Evolutionary conservation across 2,888 invertebrate species (phyloP).

Genomic region (Ophion ellenae): DNA sequence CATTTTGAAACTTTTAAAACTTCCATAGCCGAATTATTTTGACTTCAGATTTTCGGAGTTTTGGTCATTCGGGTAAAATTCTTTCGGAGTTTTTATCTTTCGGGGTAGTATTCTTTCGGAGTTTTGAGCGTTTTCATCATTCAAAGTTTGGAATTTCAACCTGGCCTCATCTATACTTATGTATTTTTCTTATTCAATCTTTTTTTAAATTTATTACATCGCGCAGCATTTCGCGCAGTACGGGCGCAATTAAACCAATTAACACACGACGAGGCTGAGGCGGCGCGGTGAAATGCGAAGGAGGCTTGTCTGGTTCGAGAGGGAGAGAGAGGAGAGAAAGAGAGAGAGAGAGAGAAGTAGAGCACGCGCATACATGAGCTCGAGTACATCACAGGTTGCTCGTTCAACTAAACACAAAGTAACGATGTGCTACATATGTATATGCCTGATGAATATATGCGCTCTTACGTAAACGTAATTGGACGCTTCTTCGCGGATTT

Average conservation of each 20-base stretch:
- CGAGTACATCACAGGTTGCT: background rate
- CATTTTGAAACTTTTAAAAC: too few relatives aligned
- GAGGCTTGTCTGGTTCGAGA: constrained; percentile 28
- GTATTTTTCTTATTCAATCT: constrained; percentile 25
- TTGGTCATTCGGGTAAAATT: too few relatives aligned
- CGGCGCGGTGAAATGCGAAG: constrained; percentile 62
- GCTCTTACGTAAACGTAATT: constrained; percentile 83
- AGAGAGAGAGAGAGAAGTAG: constrained; percentile 1
- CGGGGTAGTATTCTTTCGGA: too few relatives aligned
- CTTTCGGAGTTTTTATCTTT: too few relatives aligned
- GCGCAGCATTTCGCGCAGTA: constrained; percentile 69
- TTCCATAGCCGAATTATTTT: too few relatives aligned
- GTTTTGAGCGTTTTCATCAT: too few relatives aligned
- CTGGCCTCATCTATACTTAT: constrained; percentile 11
- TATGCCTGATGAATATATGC: constrained; percentile 70
- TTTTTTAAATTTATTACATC: constrained; percentile 36
- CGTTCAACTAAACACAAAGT: background rate
- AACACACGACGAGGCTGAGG: constrained; percentile 71
- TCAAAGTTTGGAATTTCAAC: too few relatives aligned
- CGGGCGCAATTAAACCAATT: constrained; percentile 82
- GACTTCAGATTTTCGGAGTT: too few relatives aligned
- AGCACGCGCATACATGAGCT: constrained; percentile 3
- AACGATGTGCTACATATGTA: constrained; percentile 9
- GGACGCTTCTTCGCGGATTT: constrained; percentile 81
- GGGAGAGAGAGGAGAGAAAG: background rate